Base-by-base conservation (phyloP, 2,797 vertebrate genomes). In the Catamblyrhynchus diadema region DNA sequence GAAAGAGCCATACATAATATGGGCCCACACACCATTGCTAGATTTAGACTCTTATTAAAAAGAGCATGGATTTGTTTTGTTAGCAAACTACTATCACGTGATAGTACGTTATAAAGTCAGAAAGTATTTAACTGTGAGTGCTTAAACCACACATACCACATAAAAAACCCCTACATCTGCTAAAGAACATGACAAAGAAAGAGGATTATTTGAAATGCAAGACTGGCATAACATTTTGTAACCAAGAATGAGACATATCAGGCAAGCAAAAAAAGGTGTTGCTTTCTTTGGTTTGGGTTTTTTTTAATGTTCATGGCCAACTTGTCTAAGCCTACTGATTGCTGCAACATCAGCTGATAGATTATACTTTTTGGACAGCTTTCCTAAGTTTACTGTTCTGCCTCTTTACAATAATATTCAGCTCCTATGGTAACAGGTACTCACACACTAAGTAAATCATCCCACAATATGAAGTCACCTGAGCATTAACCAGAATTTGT, bases 401-500 rank as follows among this genome's bases (percentile, higher is more conserved):
- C 80, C 82, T 75, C 84, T 94, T 78, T 59, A 12, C 33, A 75
- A 24, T 39, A 82, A 67, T 25, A 64, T 10, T 73, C 66, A 64
- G 48, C 37, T 93, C 30, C 60, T 89, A 61, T 20, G 19, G 86
- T 27, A 83, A 81, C 53, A 86, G 13, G 27, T 44, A 87, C 25
- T 33, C 51, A 73, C 3, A 2, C 44, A 45, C 35, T 24, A 62
- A 57, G 33, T 35, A 74, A 57, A 61, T 75, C 47, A 91, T 50
- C 81, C 37, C 51, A 35, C 33, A 81, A n/a, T 10, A 75, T 39
- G 59, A 87, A 85, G 22, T 57, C 81, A 92, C 83, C 81, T 86
- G 33, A 93, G 48, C 16, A 22, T 79, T 84, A 37, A 62, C 12
- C 41, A 88, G 53, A 92, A 85, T 28, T 66, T 22, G 16, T 28